Percentiles rank a stretch among this genome's conserved stretches.
Conservation (phyloP, 2,797 vertebrate genomes). For the Dendrocincla fuliginosa region DNA sequence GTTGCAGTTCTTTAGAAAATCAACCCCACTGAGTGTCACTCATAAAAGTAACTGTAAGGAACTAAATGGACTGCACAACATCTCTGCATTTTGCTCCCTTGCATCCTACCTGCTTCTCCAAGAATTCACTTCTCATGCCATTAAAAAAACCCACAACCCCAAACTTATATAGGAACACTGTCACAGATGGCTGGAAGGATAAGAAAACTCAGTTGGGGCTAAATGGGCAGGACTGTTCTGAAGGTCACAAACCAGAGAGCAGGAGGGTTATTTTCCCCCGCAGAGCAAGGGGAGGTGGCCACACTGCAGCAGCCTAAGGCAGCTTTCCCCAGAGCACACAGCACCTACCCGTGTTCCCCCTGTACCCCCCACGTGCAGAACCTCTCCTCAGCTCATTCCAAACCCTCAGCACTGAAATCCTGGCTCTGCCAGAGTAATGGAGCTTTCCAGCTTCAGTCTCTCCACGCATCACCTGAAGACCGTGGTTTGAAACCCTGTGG, state of each 20-base stretch:
- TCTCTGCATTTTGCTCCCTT: not conserved
- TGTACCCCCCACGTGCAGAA: not conserved
- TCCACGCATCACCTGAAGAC: not conserved
- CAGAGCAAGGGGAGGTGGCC: not conserved
- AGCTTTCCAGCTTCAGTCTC: not conserved
- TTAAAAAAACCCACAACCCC: not conserved
- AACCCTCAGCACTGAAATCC: not conserved
- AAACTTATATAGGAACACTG: fast-evolving
- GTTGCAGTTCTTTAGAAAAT: not conserved
- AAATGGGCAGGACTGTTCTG: not conserved
- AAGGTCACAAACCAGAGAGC: not conserved
- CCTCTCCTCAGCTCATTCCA: not conserved
- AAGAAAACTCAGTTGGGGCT: not conserved
- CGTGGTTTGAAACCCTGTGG: not conserved
- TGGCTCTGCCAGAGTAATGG: not conserved
- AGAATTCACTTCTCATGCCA: not conserved
- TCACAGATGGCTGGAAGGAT: fast-evolving
- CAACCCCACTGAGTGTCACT: not conserved
- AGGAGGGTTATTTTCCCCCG: not conserved
- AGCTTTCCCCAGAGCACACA: not conserved
- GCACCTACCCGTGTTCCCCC: not conserved
- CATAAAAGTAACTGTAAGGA: not conserved
- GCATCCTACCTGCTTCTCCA: not conserved
- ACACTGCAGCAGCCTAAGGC: not conserved
- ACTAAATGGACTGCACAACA: not conserved